Conservation (phyloP, 2,797 vertebrate genomes). For the Decapterus maruadsi region DNA sequence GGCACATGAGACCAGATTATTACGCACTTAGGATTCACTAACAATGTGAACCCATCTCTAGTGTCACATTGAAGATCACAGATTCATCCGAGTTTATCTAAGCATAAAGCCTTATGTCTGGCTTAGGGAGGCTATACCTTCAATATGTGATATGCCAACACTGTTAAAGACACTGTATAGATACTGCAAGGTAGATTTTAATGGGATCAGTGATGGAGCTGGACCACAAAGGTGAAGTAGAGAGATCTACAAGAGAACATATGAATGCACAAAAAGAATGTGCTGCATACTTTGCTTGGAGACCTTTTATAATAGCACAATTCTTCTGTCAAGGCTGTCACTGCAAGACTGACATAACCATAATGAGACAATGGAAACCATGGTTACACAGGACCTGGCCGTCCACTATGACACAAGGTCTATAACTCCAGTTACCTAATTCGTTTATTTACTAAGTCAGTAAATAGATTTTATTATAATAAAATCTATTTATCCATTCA, state of each 20-base stretch:
- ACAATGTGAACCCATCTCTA: background rate
- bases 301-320: background rate
- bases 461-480: too few species aligned
- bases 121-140: background rate
- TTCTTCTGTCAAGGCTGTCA: background rate
- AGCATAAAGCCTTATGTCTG: background rate
- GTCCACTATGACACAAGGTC: background rate
- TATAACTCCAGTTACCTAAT: background rate
- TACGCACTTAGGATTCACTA: background rate
- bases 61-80: background rate
- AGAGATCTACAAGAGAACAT: background rate
- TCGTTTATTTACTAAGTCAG: too few species aligned
- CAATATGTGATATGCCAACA: background rate
- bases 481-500: too few species aligned
- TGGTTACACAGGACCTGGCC: background rate
- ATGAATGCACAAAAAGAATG: background rate
- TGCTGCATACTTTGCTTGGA: background rate
- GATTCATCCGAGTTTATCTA: background rate
- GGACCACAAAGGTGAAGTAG: background rate
- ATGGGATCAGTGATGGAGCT: background rate
- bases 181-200: background rate
- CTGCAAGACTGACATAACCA: background rate
- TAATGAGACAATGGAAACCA: background rate
- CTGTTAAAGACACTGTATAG: background rate
- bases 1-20: conserved; percentile 9